phyloP scores from a whole-genome alignment of 2,113 vertebrate species.

The Rhegmatorhina hoffmannsi region DNA sequence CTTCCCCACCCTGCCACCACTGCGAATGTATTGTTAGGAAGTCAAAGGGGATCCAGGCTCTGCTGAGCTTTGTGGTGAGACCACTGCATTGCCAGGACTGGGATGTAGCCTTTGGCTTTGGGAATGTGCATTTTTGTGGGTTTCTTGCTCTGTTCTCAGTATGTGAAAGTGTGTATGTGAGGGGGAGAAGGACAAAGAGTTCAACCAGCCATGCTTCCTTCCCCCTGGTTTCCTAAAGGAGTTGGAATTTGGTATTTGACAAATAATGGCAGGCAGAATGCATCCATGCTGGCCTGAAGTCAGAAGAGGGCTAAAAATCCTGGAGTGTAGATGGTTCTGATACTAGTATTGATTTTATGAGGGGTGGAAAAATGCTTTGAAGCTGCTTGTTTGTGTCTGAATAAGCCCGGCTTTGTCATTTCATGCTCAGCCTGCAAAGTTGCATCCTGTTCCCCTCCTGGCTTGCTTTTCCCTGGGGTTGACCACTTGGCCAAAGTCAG shows the following conservation, averaged over 20 bases:
- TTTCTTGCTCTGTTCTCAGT: conserved; percentile 26
- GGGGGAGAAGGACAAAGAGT: conserved; percentile 29
- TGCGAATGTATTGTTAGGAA: conserved; percentile 39
- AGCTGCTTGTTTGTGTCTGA: conserved; percentile 6
- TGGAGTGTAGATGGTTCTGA: background rate
- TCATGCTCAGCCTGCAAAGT: conserved; percentile 23
- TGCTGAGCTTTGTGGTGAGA: conserved; percentile 22
- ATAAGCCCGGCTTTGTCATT: conserved; percentile 48
- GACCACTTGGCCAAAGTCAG: conserved; percentile 38
- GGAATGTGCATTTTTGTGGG: conserved; percentile 44
- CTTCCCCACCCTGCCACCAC: conserved; percentile 1
- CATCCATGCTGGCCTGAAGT: background rate
- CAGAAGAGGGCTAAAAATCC: background rate
- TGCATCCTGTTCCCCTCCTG: conserved; percentile 26
- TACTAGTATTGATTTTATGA: background rate
- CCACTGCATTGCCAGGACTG: background rate
- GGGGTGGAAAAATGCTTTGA: conserved; percentile 24
- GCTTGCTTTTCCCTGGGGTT: conserved; percentile 10
- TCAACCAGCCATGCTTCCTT: conserved; percentile 9
- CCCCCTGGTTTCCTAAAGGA: background rate
- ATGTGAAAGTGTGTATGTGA: background rate
- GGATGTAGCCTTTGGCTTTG: conserved; percentile 17
- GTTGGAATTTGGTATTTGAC: conserved; percentile 29
- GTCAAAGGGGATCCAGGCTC: background rate
- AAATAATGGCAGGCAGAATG: background rate